Evolutionary conservation across 1,140 invertebrate species (phyloP).

Genomic region (Hylaeus volcanicus): DNA sequence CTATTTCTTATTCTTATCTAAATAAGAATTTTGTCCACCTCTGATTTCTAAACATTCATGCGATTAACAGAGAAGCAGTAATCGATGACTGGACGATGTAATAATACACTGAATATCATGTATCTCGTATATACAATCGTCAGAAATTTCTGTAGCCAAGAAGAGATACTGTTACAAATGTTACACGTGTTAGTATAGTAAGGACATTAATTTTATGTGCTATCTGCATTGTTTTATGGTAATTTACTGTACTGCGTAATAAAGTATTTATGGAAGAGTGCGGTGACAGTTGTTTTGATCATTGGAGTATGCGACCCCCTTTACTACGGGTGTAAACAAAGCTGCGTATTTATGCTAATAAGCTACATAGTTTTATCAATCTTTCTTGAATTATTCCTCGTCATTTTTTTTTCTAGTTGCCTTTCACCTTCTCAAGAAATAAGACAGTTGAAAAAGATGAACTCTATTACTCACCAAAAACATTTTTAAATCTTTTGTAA

Average conservation of each 20-base stretch:
- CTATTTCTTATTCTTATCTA: no score
- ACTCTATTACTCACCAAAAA: no score
- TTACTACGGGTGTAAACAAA: no score
- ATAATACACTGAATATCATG: background rate
- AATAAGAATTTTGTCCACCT: no score
- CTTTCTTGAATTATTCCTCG: no score
- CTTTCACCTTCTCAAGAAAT: no score
- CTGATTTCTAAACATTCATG: background rate
- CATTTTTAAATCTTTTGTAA: no score
- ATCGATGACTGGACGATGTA: background rate
- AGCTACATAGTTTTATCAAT: no score
- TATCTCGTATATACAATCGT: background rate
- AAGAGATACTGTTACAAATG: background rate
- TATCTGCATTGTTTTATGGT: background rate
- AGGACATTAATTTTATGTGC: background rate
- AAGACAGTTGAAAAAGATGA: no score
- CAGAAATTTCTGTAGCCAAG: background rate
- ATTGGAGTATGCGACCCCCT: background rate
- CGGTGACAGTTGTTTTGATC: background rate
- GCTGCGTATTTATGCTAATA: no score
- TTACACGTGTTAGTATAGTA: background rate
- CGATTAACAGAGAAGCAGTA: background rate
- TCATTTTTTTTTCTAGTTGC: no score
- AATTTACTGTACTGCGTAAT: slow-evolving; percentile 9
- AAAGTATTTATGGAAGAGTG: slow-evolving; percentile 19